Base-by-base conservation (phyloP, 1,140 invertebrate species). In the Eciton burchellii region DNA sequence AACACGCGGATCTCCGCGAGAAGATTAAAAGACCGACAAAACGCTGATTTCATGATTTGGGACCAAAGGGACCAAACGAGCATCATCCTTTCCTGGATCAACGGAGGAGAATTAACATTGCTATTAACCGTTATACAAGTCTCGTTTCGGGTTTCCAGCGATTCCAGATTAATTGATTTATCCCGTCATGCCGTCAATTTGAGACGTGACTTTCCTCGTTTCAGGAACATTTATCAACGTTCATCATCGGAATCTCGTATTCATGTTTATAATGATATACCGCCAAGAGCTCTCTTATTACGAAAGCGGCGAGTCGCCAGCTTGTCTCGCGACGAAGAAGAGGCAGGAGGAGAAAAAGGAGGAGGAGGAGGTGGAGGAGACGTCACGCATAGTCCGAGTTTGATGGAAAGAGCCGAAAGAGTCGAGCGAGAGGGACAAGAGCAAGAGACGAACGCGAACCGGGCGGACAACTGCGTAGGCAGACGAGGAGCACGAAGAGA, bases 401-500 rank as follows among this genome's bases (percentile, higher is more conserved):
- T 88, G 84, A 89, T 76, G 87, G 87, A 89, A 88, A 60, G 66
- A 73, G 79, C 26, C 65, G 35, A 76, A 70, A 54, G 63, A 76
- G 12, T 49, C 57, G 45, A 35, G 54, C 11, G 45, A 59, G 29
- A 43, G 43, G 70, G 45, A 47, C 45, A 57, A 60, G 29, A 73
- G 29, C 59, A 68, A 45, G 65, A 77, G 43, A 74, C 56, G 83
- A 62, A 65, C 60, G 77, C 59, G 79, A 74, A 60, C 29, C 63
- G 85, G 73, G 56, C 84, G 63, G 35, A 6, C 83, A 90, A 89
- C 86, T 90, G 90, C 89, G 89, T 91, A 91, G 90, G 90, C 88
- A 89, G 74, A 79, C 74, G 74, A 21, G 65, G 74, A 79, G 56
- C 71, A 79, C 81, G 68, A 74, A 82, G 74, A 88, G 85, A 84